Percentiles rank a stretch among this genome's conserved stretches.
Evolutionary conservation across 2,113 vertebrate genomes (phyloP).

Genomic region (Caloenas nicobarica): DNA sequence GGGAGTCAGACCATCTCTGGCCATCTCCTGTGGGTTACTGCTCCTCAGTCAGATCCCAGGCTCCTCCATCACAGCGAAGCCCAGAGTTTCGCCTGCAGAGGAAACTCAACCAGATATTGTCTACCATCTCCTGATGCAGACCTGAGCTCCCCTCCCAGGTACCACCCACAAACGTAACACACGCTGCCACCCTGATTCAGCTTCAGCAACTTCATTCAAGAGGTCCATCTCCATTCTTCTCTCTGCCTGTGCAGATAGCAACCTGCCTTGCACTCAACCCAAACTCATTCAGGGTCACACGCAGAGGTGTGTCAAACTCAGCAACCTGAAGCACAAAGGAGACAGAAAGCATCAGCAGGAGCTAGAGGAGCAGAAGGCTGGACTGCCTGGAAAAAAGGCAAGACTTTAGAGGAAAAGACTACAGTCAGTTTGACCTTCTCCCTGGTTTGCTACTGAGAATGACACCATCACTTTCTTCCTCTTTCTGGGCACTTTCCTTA

Average conservation of each 20-base stretch:
- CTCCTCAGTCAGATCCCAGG: not conserved
- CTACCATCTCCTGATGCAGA: not conserved
- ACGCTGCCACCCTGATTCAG: not conserved
- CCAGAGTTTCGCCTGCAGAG: not conserved
- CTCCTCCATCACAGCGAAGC: not conserved
- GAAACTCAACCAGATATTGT: not conserved
- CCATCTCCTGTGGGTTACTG: not conserved
- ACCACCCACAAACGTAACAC: not conserved
- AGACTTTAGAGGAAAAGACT: not conserved
- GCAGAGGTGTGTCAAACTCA: not conserved
- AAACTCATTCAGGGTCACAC: not conserved
- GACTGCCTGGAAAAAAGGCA: not conserved
- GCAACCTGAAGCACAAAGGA: accelerated
- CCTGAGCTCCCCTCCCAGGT: not conserved
- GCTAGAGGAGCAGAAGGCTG: not conserved
- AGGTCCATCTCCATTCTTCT: not conserved
- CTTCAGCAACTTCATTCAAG: not conserved
- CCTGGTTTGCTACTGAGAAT: not conserved
- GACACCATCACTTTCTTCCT: not conserved
- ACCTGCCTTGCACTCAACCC: not conserved
- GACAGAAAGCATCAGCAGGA: not conserved
- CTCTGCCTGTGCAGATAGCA: not conserved
- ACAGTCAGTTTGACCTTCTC: not conserved
- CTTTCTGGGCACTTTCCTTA: not conserved
- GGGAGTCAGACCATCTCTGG: not conserved